Base-by-base conservation (phyloP, 2,797 vertebrate species). In the Lutjanus campechanus region DNA sequence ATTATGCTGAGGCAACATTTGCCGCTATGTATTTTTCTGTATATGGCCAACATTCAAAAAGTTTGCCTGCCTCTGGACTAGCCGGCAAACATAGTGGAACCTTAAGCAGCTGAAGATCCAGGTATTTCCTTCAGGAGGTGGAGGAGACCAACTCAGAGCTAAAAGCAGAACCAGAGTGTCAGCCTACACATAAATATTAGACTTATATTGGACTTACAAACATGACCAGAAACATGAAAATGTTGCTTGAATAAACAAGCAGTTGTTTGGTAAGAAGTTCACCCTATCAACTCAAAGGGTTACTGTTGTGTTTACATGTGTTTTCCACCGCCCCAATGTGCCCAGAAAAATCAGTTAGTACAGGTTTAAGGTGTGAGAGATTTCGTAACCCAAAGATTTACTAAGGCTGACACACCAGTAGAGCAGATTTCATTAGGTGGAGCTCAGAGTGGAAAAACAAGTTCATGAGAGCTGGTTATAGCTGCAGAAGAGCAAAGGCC, bases 351-450 rank as follows among this genome's bases (percentile, higher is more conserved):
- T 76, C 44, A 51, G 12, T n/a, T 15, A 29, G 50, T 50, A 8
- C 16, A 41, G 44, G 6, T 54, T 71, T 65, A 40, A 61, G 40
- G 40, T 20, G 12, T 60, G 22, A 53, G n/a, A 29, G 36, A 47
- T 19, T 47, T 47, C 22, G 43, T 11, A 15, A 75, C 7, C 13
- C 7, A 51, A 64, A 29, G n/a, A 47, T 51, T 64, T n/a, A 5
- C 22, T 62, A 11, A 0, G 40, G 40, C 40, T 79, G 54, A 72
- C 69, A 68, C 46, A 56, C 36, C 13, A 72, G 9, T 11, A 4
- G 50, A 75, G 69, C 17, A 71, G 13, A 81, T 84, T 71, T 79
- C 44, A 81, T 73, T 50, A 43, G 59, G 36, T 75, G 44, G 53
- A 59, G 43, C 19, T 44, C 25, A 29, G 7, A 73, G 43, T 46